Evolutionary conservation across 2,888 invertebrate species (phyloP).

Genomic region (Eledona agricola): DNA sequence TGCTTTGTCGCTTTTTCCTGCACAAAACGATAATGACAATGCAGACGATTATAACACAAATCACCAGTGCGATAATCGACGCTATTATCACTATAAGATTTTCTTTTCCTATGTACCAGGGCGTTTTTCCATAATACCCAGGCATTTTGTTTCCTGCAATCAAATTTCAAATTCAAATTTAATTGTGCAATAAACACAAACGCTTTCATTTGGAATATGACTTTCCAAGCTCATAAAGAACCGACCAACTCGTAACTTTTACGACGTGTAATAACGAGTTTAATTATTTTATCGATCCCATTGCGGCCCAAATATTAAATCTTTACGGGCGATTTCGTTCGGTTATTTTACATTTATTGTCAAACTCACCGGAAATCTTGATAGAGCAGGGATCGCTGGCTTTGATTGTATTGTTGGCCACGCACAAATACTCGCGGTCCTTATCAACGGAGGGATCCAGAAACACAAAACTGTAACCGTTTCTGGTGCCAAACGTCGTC

Average conservation of each 20-base stretch:
- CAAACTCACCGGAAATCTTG: conserved; percentile 71
- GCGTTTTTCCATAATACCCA: conserved; percentile 84
- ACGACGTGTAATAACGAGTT: conserved; percentile 5
- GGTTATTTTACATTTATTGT: not conserved
- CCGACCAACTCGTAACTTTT: conserved; percentile 11
- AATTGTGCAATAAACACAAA: not conserved
- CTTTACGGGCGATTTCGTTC: conserved; percentile 3
- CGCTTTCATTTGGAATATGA: conserved; percentile 5
- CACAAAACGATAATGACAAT: conserved; percentile 87
- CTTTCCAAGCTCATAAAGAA: conserved; percentile 7
- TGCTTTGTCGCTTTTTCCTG: conserved; percentile 80
- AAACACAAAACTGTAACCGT: conserved; percentile 67
- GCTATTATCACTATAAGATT: conserved; percentile 79
- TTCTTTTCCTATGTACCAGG: conserved; percentile 87
- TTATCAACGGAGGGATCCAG: conserved; percentile 71
- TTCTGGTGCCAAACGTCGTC: conserved; percentile 1
- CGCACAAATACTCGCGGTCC: conserved; percentile 82
- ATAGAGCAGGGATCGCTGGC: conserved; percentile 69
- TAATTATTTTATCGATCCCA: conserved; percentile 10
- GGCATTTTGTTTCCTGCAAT: conserved; percentile 73
- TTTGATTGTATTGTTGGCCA: conserved; percentile 86
- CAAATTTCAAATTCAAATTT: conserved; percentile 24
- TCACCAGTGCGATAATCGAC: conserved; percentile 72
- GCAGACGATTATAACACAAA: conserved; percentile 85
- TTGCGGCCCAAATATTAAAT: conserved; percentile 6